Evolutionary conservation across 2,797 vertebrate genomes (phyloP), one percentile per base, ranked within the genome.

Genomic region (Antrozous pallidus): DNA sequence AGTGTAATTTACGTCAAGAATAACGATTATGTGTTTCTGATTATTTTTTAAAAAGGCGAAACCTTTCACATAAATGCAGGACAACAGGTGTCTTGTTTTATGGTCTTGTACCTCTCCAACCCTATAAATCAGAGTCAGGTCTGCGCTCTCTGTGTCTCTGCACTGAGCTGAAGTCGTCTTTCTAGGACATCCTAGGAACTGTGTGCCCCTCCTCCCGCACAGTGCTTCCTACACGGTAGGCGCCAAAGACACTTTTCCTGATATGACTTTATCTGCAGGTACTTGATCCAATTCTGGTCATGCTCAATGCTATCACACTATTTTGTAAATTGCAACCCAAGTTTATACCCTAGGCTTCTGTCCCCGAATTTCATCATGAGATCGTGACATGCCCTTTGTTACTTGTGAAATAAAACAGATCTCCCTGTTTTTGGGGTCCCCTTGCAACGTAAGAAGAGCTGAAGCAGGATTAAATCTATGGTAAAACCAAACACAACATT

Each of bases 51-150:
- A 78, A 92, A 94, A 95, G 95, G 69, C 22, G 2, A 58, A 94
- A 94, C 88, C n/a, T 93, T 31, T 20, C 70, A 63, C 96, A 73
- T 69, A 94, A 78, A 91, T 69, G 93, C 42, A 67, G 33, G 82
- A 93, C 97, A 98, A 97, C 96, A 97, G 96, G 97, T 97, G 94
- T 70, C 95, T 86, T 96, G 91, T 94, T 97, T 95, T 82, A 42
- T 83, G 38, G 45, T 56, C 28, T 31, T 47, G 11, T 58, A 36
- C 94, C 94, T 96, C 56, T 2, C 40, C 42, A 17, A 0, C 73
- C 77, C 80, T 80, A 95, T 71, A 73, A 88, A 88, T 93, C 93
- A 84, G 93, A 93, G 88, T 83, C 90, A 1, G 10, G 0, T 58
- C 87, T 83, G 54, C 13, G n/a, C 36, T 42, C 38, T 18, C 91